phyloP scores from a whole-genome alignment of 2,113 vertebrate genomes.

The Colistium nudipinnis region DNA sequence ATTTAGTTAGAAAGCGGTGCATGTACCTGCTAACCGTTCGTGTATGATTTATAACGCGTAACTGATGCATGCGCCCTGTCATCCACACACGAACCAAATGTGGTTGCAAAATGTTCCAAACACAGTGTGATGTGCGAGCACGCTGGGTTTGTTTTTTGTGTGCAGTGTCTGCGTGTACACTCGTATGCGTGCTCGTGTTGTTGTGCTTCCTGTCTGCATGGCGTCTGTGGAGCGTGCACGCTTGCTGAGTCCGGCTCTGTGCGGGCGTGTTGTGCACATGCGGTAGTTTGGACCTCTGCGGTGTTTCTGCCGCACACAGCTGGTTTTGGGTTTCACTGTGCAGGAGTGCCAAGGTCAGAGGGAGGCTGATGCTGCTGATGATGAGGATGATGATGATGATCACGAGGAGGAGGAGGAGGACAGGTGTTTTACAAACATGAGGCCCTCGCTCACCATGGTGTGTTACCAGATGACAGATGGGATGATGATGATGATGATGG shows the following conservation, averaged over 20 bases:
- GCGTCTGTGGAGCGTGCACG: background rate
- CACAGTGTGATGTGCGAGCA: too few relatives aligned
- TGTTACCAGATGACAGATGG: too few relatives aligned
- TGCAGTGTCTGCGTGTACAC: too few relatives aligned
- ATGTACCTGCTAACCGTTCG: constrained; percentile 1
- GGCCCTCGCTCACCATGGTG: background rate
- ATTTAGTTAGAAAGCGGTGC: constrained; percentile 33
- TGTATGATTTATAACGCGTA: too few relatives aligned
- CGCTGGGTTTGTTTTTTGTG: too few relatives aligned
- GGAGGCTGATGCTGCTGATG: constrained; percentile 43
- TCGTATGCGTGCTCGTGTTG: too few relatives aligned
- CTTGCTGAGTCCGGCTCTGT: background rate
- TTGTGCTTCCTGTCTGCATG: too few relatives aligned
- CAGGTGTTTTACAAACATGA: background rate
- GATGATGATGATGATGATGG: too few relatives aligned
- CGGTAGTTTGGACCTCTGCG: constrained; percentile 41
- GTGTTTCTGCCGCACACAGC: background rate
- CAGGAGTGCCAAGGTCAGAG: constrained; percentile 56
- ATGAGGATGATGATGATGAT: constrained; percentile 3
- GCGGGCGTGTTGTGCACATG: background rate
- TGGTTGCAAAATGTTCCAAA: background rate
- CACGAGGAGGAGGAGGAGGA: too few relatives aligned
- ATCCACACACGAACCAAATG: background rate
- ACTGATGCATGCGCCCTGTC: background rate
- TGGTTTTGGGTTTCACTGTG: constrained; percentile 51